Conservation (phyloP, 23 tunicate genomes). For the Trididemnum nubilum region DNA sequence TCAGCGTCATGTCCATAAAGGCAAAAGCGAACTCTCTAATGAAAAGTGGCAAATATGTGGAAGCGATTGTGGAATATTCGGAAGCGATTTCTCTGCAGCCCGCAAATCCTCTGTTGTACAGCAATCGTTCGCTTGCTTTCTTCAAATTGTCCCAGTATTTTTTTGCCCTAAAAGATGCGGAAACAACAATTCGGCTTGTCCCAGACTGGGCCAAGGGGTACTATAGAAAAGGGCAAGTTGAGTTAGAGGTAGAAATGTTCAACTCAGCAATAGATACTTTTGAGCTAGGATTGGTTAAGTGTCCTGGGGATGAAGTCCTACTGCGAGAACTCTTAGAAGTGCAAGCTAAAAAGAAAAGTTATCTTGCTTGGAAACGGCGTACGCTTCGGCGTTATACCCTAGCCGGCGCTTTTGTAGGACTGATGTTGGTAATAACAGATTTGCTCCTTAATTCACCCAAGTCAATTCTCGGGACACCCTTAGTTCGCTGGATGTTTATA, state of each 20-base stretch:
- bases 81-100: constrained; percentile 55
- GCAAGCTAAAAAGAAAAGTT: neutral
- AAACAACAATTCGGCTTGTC: constrained; percentile 46
- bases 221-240: constrained; percentile 66
- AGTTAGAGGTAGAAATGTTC: constrained; percentile 24
- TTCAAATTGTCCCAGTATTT: constrained; percentile 48
- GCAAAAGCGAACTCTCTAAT: constrained; percentile 48
- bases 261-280: constrained; percentile 31
- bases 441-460: neutral
- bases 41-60: constrained; percentile 44
- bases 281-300: constrained; percentile 28
- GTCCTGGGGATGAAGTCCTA: constrained; percentile 45
- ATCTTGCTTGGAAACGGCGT: neutral
- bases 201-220: constrained; percentile 68
- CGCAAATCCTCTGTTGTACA: constrained; percentile 54
- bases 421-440: constrained; percentile 33
- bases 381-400: constrained; percentile 4
- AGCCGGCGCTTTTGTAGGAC: constrained; percentile 16
- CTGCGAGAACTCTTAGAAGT: constrained; percentile 33
- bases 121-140: constrained; percentile 67
- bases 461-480: neutral
- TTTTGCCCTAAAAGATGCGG: constrained; percentile 65
- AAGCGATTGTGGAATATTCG: constrained; percentile 62
- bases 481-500: constrained; percentile 5
- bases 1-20: constrained; percentile 18